Evolutionary conservation across 2,888 invertebrate genomes (phyloP).

Genomic region (Netelia inedita): DNA sequence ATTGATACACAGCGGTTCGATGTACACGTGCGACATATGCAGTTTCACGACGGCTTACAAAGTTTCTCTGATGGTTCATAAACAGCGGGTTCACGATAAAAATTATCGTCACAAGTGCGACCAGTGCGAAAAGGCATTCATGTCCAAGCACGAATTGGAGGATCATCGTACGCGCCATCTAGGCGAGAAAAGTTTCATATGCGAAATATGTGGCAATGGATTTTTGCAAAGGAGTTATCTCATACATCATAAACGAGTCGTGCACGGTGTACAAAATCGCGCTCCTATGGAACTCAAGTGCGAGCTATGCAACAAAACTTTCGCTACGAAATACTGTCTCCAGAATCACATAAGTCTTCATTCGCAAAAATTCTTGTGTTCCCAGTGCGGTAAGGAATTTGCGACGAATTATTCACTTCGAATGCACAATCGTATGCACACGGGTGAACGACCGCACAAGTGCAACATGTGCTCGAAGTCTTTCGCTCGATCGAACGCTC

Average conservation of each 20-base stretch:
- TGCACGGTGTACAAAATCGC: conserved; percentile 65
- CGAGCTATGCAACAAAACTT: conserved; percentile 63
- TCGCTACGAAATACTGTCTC: conserved; percentile 66
- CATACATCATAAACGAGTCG: conserved; percentile 58
- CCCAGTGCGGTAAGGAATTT: conserved; percentile 69
- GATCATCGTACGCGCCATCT: conserved; percentile 66
- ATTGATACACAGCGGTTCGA: conserved; percentile 70
- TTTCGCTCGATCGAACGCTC: conserved; percentile 63
- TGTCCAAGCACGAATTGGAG: conserved; percentile 68
- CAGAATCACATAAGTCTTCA: conserved; percentile 69
- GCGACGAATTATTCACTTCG: conserved; percentile 65
- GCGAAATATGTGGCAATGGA: conserved; percentile 72
- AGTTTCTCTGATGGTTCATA: conserved; percentile 68
- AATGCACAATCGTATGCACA: conserved; percentile 64
- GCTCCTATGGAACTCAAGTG: conserved; percentile 67
- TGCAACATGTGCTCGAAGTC: conserved; percentile 63
- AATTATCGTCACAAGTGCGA: conserved; percentile 68
- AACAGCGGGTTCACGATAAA: conserved; percentile 62
- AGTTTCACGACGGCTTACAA: conserved; percentile 58
- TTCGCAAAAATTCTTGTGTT: conserved; percentile 72
- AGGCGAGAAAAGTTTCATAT: conserved; percentile 64
- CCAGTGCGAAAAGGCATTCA: conserved; percentile 68
- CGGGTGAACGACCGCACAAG: conserved; percentile 61
- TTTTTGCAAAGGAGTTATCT: conserved; percentile 60
- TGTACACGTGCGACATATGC: conserved; percentile 62